Conservation (phyloP, 1,140 invertebrate species). For the Caenorhabditis tropicalis region DNA sequence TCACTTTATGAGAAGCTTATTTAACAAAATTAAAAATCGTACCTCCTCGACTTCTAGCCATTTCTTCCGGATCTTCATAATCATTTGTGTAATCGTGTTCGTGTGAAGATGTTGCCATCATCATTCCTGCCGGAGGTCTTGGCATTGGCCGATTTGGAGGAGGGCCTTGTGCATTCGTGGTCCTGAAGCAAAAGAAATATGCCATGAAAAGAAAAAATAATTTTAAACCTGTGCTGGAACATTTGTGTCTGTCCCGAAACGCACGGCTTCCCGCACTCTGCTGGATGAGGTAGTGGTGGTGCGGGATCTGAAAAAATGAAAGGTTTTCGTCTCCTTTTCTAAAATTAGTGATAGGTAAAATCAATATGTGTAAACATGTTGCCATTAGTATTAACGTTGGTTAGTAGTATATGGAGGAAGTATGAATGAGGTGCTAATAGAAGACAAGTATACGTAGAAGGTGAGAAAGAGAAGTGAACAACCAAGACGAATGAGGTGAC, state of each 20-base stretch:
- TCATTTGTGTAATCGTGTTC: slow-evolving; percentile 49
- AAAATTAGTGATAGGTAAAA: too few species aligned
- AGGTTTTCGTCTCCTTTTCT: too few species aligned
- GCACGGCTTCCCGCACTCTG: slow-evolving; percentile 31
- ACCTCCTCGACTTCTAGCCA: slow-evolving; percentile 28
- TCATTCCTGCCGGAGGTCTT: slow-evolving; percentile 9
- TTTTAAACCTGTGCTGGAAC: slow-evolving; percentile 22
- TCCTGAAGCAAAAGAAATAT: not conserved
- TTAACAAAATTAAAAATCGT: not conserved
- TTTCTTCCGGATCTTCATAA: slow-evolving; percentile 48
- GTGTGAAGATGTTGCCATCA: not conserved
- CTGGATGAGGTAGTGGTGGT: slow-evolving; percentile 26
- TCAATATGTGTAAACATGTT: too few species aligned
- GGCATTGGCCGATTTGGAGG: slow-evolving; percentile 21
- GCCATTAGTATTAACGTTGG: too few species aligned
- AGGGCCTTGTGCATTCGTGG: slow-evolving; percentile 36
- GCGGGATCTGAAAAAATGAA: slow-evolving; percentile 7
- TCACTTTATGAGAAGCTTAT: not conserved
- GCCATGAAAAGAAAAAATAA: not conserved
- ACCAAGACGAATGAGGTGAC: not conserved
- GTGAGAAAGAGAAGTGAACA: not conserved
- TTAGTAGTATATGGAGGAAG: not conserved
- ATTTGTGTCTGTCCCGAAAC: slow-evolving; percentile 37
- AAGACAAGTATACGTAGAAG: not conserved
- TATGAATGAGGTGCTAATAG: slow-evolving; percentile 10